Evolutionary conservation across 2,888 invertebrate genomes (phyloP), one percentile per base, ranked within the genome.

Genomic region (Eurois occulta): DNA sequence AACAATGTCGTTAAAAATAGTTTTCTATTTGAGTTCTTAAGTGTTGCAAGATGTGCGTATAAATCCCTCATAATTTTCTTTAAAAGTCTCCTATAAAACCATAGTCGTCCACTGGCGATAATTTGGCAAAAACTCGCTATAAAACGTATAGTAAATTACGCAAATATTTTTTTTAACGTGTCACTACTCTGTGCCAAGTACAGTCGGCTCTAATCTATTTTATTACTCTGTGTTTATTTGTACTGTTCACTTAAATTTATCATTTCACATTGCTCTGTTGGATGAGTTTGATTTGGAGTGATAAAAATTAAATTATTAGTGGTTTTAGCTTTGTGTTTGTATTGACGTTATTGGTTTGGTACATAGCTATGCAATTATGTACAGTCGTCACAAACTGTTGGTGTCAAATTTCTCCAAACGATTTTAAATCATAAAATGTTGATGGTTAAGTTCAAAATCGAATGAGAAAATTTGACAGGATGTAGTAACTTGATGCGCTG

Each of bases 41-140:
- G 13, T 13, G 4, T 16, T 24, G 4, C 2, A 16, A 41, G 6
- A 41, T 55, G 18, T n/a, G n/a, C 46, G 16, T 72, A 46, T 46
- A 71, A 60, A 60, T 6, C 41, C n/a, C n/a, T 28, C 35, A 32
- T 21, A 41, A 58, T 74, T 65, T 75, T 41, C 11, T 69, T 60
- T 48, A 66, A 58, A 69, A 43, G 18, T 55, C 41, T 52, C 52
- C 0, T n/a, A 52, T 58, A 38, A 73, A 72, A 67, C 75, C 48
- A 46, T 78, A 78, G 46, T 18, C 55, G 28, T 72, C 60, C 35
- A 72, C 68, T 55, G 18, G 18, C 58, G 62, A 79, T 75, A 71
- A 83, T 83, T 83, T 83, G 83, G 83, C 83, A 83, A 46, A 79
- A 70, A 43, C 4, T 21, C 21, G 83, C 75, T 75, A 75, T 83